Conservation (phyloP, 2,888 invertebrate species). For the Prosapia bicincta region DNA sequence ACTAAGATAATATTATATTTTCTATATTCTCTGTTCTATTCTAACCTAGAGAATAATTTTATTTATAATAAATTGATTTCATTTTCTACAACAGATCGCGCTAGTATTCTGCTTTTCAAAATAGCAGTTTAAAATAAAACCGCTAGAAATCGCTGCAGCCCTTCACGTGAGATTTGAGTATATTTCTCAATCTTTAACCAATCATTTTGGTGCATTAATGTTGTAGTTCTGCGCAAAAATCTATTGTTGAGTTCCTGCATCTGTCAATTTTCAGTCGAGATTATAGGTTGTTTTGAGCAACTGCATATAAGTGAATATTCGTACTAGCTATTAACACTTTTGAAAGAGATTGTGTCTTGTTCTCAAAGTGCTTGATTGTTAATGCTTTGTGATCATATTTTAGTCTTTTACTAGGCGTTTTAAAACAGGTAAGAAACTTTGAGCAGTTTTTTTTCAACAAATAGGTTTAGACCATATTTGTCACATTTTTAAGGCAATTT, state of each 20-base stretch:
- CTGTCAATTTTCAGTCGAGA: neutral
- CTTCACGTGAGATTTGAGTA: no score
- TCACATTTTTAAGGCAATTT: no score
- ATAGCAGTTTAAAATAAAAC: neutral
- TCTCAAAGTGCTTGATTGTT: neutral
- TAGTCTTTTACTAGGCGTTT: neutral
- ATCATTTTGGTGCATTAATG: neutral
- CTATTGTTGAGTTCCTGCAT: neutral
- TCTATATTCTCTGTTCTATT: no score
- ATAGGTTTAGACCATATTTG: neutral
- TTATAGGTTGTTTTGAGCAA: neutral
- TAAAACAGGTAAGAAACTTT: neutral
- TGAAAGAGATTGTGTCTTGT: neutral
- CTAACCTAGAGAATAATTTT: no score
- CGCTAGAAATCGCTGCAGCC: no score
- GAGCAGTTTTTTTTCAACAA: neutral
- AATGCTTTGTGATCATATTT: neutral
- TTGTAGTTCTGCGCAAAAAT: neutral
- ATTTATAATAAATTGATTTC: no score
- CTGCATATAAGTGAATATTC: neutral
- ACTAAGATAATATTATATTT: no score
- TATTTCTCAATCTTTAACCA: neutral
- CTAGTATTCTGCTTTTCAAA: neutral
- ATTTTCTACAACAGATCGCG: neutral
- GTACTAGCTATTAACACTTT: neutral